These are phyloP conservation scores for Aphis gossypii DNA, from an alignment of 1,140 invertebrate genomes.

Conservation along the genomic window DNA sequence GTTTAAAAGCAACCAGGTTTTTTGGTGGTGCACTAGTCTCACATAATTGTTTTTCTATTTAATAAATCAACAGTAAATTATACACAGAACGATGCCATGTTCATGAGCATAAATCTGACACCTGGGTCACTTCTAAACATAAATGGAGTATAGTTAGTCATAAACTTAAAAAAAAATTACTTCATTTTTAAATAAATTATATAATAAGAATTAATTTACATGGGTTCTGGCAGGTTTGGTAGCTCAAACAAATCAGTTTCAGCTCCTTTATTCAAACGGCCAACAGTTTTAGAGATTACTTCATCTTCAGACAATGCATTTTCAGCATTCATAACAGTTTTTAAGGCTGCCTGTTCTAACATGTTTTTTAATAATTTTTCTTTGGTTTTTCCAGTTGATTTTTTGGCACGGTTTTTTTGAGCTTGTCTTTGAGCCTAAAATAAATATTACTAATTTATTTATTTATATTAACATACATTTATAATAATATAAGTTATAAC, in stretches of 20 bases:
- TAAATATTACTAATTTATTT: neutral
- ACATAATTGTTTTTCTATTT: too few relatives aligned
- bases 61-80: too few relatives aligned
- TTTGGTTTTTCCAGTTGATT: conserved; percentile 31
- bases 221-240: neutral
- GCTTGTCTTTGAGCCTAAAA: conserved; percentile 50
- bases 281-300: conserved; percentile 42
- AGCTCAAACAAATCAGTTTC: conserved; percentile 41
- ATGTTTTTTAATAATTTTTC: conserved; percentile 45
- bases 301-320: conserved; percentile 32
- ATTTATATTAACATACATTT: neutral
- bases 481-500: neutral
- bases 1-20: too few relatives aligned
- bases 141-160: neutral
- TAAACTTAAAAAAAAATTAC: neutral
- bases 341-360: conserved; percentile 39
- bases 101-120: too few relatives aligned
- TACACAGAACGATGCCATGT: too few relatives aligned
- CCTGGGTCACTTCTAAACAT: too few relatives aligned
- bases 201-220: neutral
- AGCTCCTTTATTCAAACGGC: neutral
- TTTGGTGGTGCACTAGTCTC: too few relatives aligned
- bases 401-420: conserved; percentile 27
- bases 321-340: conserved; percentile 31
- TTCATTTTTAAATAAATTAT: neutral